A percentile compares a stretch with the other conserved stretches of the same genome.
Evolutionary conservation across 2,888 invertebrate genomes (phyloP).

Genomic region (Tupiocoris notatus): DNA sequence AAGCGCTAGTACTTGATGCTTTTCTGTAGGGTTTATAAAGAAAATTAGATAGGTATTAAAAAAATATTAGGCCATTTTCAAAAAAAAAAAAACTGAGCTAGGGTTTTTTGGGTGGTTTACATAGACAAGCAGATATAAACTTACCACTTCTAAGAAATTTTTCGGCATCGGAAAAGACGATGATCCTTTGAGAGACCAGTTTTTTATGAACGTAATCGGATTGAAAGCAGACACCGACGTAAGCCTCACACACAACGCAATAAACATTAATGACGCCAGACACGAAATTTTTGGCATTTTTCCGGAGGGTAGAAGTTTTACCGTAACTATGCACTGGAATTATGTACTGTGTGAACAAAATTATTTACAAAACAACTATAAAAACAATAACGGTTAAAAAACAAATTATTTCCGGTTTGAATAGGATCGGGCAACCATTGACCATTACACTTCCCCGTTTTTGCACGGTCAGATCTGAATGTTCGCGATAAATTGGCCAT

Average conservation of each 20-base stretch:
- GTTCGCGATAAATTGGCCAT: background rate
- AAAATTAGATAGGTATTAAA: too few relatives aligned
- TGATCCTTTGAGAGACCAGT: constrained; percentile 29
- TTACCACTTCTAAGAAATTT: constrained; percentile 17
- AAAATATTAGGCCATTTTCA: too few relatives aligned
- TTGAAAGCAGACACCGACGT: constrained; percentile 1
- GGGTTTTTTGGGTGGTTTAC: too few relatives aligned
- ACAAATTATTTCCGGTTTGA: background rate
- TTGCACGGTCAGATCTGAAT: background rate
- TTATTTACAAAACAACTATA: background rate
- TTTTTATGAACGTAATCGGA: constrained; percentile 25
- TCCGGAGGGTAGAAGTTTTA: background rate
- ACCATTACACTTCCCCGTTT: too few relatives aligned
- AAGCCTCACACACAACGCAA: background rate
- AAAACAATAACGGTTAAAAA: background rate
- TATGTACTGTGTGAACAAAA: too few relatives aligned
- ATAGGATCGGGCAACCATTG: too few relatives aligned
- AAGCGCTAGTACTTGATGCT: too few relatives aligned
- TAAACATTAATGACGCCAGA: background rate
- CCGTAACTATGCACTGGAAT: too few relatives aligned
- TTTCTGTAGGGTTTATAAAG: too few relatives aligned
- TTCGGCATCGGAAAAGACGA: constrained; percentile 18
- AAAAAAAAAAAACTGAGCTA: too few relatives aligned
- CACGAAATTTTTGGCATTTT: background rate
- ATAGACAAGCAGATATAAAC: too few relatives aligned